These are phyloP conservation scores for Sinelater perroti DNA, from an alignment of 2,888 invertebrate species.

Conservation along the genomic window DNA sequence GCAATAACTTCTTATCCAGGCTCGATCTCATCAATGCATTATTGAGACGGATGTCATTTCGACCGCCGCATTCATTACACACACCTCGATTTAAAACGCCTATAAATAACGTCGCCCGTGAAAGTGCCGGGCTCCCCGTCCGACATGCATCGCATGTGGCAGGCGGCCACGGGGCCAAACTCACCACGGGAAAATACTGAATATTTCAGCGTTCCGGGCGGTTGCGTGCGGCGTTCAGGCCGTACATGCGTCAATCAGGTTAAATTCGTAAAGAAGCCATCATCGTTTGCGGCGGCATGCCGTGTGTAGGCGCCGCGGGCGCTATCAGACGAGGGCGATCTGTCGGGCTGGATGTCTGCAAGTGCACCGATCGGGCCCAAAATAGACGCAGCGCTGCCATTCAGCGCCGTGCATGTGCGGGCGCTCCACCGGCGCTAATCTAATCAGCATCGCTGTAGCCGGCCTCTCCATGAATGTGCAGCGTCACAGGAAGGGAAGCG, in stretches of 20 bases:
- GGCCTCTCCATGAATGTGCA: constrained; percentile 4
- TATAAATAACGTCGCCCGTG: no score
- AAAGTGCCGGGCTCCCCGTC: no score
- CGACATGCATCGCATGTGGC: no score
- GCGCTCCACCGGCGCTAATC: constrained; percentile 10
- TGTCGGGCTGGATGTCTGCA: constrained; percentile 14
- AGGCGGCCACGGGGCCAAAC: no score
- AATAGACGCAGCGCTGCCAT: constrained; percentile 11
- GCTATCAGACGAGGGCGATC: constrained; percentile 13
- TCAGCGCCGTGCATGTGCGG: constrained; percentile 5
- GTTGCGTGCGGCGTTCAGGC: constrained; percentile 5
- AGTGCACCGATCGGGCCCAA: constrained; percentile 7
- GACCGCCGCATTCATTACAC: no score
- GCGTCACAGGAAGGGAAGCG: constrained; percentile 24
- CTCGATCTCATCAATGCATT: no score
- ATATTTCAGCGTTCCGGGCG: background rate
- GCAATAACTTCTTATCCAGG: no score
- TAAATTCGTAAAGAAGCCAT: constrained; percentile 20
- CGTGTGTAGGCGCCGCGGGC: constrained; percentile 15
- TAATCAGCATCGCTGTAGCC: constrained; percentile 1
- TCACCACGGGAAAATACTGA: background rate
- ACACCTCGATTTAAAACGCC: no score
- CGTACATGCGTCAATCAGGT: constrained; percentile 17
- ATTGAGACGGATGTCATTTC: no score
- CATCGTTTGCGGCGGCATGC: constrained; percentile 20